Conservation (phyloP, 2,888 invertebrate species). For the Abscondita cerata region DNA sequence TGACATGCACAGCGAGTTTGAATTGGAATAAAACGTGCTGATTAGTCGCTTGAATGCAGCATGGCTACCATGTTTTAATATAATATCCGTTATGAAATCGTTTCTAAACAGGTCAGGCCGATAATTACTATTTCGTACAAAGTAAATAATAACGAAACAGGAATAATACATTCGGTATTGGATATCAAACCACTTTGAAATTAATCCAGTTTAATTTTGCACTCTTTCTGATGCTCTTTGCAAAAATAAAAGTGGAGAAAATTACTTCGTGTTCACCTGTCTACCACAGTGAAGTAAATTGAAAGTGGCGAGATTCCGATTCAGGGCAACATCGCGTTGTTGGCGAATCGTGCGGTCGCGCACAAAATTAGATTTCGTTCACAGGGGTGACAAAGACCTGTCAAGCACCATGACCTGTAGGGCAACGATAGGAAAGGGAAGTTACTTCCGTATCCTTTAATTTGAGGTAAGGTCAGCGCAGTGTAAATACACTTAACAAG, state of each 20-base stretch:
- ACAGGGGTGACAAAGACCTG: constrained; percentile 38
- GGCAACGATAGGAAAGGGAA: constrained; percentile 28
- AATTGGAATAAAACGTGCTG: constrained; percentile 57
- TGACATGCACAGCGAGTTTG: constrained; percentile 55
- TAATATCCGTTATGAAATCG: constrained; percentile 47
- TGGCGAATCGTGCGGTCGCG: constrained; percentile 41
- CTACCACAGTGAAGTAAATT: constrained; percentile 37
- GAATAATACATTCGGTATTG: too few relatives aligned
- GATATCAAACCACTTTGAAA: too few relatives aligned
- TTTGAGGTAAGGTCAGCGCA: constrained; percentile 47
- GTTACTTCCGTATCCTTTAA: constrained; percentile 32
- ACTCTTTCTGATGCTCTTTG: too few relatives aligned
- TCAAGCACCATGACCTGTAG: constrained; percentile 34
- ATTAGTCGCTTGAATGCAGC: constrained; percentile 53
- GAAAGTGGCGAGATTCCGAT: constrained; percentile 40
- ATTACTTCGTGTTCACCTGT: constrained; percentile 35
- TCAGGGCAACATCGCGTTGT: constrained; percentile 35
- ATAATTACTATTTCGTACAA: constrained; percentile 52
- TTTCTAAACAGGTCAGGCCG: constrained; percentile 50
- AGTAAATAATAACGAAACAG: constrained; percentile 10
- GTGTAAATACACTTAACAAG: constrained; percentile 50
- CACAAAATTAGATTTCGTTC: constrained; percentile 42
- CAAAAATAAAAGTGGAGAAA: constrained; percentile 5
- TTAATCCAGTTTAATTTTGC: too few relatives aligned
- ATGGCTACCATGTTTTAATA: constrained; percentile 52